Evolutionary conservation across 1,140 invertebrate genomes (phyloP), one percentile per base, ranked within the genome.

Genomic region (Campoletis sonorensis): DNA sequence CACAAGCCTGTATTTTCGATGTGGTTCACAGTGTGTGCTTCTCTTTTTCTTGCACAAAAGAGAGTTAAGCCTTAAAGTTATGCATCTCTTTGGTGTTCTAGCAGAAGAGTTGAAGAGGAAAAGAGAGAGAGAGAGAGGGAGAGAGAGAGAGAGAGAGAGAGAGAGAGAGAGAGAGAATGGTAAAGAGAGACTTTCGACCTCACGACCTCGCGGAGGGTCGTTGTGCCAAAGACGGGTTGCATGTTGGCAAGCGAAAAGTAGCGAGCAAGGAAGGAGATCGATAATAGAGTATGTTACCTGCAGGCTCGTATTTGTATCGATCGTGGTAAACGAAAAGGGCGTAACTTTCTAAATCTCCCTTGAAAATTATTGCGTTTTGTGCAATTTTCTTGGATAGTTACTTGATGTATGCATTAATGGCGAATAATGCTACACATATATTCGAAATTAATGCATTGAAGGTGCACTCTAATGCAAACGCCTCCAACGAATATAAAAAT

Each of bases 211-310:
- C 37, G 79, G 15, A 73, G 79, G 82, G 82, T 83, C 82, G 81
- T 83, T 83, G 82, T 75, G 76, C 82, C 82, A 81, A 83, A 83
- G 82, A 81, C 77, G 80, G 30, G 75, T 83, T 83, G 79, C 80
- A 83, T 83, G 82, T 81, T 80, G 79, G 79, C 45, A 58, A 51
- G 11, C 30, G 21, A 45, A 75, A 21, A 49, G 45, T 23, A n/a
- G 49, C 21, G 45, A 75, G 49, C 21, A 49, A 75, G 72, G 21
- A 45, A 40, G 15, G 45, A 75, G 49, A 75, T 75, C 72, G 72
- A 75, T 75, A 75, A 26, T 26, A 75, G 45, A 75, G 72, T 75
- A 58, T 75, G 72, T 33, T 30, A 58, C 8, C 72, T 33, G 49
- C 49, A 33, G 49, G 72, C 27, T 49, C 27, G 27, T 58, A 58